Evolutionary conservation across 37 sponge, comb jelly and placozoan genomes (phyloP), one percentile per base, ranked within the genome.

Genomic region (Amphimedon queenslandica): DNA sequence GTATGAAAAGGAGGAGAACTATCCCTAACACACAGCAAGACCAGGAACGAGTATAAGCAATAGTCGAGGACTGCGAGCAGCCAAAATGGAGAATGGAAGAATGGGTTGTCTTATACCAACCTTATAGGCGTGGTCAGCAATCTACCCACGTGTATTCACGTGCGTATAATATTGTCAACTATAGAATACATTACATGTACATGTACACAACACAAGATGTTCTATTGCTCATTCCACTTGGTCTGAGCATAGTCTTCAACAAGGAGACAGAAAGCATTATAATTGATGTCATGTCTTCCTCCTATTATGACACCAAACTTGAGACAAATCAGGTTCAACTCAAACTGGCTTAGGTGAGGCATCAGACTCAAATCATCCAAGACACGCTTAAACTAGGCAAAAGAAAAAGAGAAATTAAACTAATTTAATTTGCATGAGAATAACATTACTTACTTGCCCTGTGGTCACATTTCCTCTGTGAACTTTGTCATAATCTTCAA

Each of bases 401-500:
- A 38, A 20, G 2, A 29, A 41, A n/a, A 31, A 58, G 37, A 71
- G 71, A 4, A 70, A 76, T 23, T 21, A 36, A 23, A 20, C n/a
- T n/a, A n/a, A n/a, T n/a, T n/a, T n/a, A n/a, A n/a, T n/a, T n/a
- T n/a, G n/a, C n/a, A n/a, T n/a, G n/a, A n/a, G n/a, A n/a, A n/a
- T n/a, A n/a, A n/a, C n/a, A n/a, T 32, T 24, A 32, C 51, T 27
- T 2, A 92, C 92, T 88, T 92, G 93, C 37, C 83, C 74, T 34
- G 64, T 68, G 8, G 92, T 82, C 40, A 95, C 92, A 73, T 87
- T 91, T 1, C 96, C 96, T 39, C 82, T 91, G 74, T 90, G 79
- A 4, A 88, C 93, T 69, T 47, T 75, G 55, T 95, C 96, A 66
- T 91, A 95, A 39, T 95, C 96, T 67, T 90, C 92, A 82, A 95